Evolutionary conservation across 1,140 invertebrate species (phyloP).

Genomic region (Danaus melanippus): DNA sequence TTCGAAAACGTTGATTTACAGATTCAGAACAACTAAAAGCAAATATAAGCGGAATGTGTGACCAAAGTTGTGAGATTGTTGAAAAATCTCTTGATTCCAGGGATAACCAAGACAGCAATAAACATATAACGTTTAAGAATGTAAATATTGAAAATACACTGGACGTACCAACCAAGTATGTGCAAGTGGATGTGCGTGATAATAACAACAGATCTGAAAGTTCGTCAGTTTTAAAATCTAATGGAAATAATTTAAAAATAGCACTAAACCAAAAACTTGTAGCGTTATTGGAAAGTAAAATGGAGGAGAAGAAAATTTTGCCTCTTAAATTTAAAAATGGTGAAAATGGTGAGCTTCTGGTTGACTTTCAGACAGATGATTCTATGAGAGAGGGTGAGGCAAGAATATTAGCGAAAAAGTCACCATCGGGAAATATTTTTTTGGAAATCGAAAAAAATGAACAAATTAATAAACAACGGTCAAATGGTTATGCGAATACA

Average conservation of each 20-base stretch:
- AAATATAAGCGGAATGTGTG: constrained; percentile 10
- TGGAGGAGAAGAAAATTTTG: constrained; percentile 18
- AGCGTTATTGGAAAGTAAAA: constrained; percentile 26
- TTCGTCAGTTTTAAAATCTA: no score
- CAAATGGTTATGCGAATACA: not conserved
- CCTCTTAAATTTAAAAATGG: constrained; percentile 26
- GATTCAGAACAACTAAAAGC: constrained; percentile 33
- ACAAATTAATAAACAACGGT: constrained; percentile 8
- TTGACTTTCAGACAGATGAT: constrained; percentile 21
- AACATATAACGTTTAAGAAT: no score
- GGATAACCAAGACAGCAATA: no score
- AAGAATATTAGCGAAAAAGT: constrained; percentile 24
- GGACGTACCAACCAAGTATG: no score
- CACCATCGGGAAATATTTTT: constrained; percentile 27
- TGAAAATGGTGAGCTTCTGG: constrained; percentile 19
- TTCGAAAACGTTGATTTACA: constrained; percentile 29
- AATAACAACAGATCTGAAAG: no score
- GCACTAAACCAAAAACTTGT: constrained; percentile 31
- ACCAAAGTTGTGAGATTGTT: constrained; percentile 5
- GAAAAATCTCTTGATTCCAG: no score
- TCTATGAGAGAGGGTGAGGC: constrained; percentile 5
- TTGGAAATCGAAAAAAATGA: constrained; percentile 25
- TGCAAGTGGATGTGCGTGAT: no score
- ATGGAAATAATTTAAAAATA: constrained; percentile 19
- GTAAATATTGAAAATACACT: no score